Evolutionary conservation across 2,888 invertebrate genomes (phyloP), one percentile per base, ranked within the genome.

Genomic region (Drosophila siamana): DNA sequence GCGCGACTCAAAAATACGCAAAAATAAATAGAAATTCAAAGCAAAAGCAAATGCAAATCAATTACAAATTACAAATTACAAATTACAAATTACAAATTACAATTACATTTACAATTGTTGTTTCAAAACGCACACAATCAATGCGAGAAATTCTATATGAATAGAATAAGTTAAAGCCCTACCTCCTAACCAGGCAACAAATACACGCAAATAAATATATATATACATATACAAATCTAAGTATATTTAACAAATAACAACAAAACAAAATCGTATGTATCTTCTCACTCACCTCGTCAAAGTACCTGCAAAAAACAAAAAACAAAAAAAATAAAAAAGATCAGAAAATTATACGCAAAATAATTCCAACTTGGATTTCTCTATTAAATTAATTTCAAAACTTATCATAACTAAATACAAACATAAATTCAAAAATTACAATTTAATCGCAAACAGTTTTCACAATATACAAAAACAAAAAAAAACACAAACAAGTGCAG

Each of bases 241-340:
- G 55, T 54, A 64, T 46, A 59, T 52, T 26, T 6, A 26, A n/a
- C n/a, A n/a, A n/a, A n/a, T n/a, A n/a, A n/a, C n/a, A n/a, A n/a
- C n/a, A n/a, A n/a, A n/a, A n/a, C n/a, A n/a, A n/a, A 51, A 61
- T 51, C 26, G 51, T 51, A 66, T 70, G 63, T 65, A 33, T 38
- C 55, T 72, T 75, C 67, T 68, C 63, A 76, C 69, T 88, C 78
- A 80, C 78, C 88, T 85, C 84, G 80, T 77, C 79, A 81, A 82
- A 81, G 86, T 89, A 90, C 87, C 90, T 89, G 88, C 77, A 74
- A 78, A 65, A 65, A 43, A 28, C 38, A 13, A 54, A 46, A 30
- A 62, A 33, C 22, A 60, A 46, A 63, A 41, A 56, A 28, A n/a
- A n/a, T n/a, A 38, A 57, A 63, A 55, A 24, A 46, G 30, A 62